phyloP scores from a whole-genome alignment of 1,140 invertebrate species.

The Calephelis nemesis region DNA sequence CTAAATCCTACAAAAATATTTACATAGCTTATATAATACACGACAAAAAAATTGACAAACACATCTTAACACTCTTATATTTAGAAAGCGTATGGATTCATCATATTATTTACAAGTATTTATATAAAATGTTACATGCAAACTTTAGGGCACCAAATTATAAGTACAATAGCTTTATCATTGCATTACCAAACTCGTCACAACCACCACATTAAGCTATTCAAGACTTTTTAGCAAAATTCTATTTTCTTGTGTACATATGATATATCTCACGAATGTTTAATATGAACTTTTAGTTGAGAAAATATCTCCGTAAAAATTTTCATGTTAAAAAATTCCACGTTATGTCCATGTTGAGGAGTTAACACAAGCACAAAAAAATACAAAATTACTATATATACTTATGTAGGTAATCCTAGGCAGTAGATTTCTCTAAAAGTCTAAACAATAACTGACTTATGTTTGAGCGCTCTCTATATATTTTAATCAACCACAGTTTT shows the following conservation, averaged over 20 bases:
- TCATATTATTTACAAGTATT: conserved; percentile 67
- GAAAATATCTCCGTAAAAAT: background rate
- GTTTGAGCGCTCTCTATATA: no score
- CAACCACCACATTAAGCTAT: conserved; percentile 27
- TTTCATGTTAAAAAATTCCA: no score
- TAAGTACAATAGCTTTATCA: conserved; percentile 54
- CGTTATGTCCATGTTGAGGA: no score
- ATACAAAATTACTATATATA: no score
- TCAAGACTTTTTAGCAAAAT: background rate
- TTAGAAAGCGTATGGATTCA: conserved; percentile 78
- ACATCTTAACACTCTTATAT: conserved; percentile 71
- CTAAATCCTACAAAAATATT: conserved; percentile 54
- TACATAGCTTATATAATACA: conserved; percentile 65
- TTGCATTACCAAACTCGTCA: conserved; percentile 23
- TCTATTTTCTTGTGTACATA: background rate
- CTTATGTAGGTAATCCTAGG: no score
- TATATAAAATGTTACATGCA: conserved; percentile 59
- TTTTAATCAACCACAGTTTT: no score
- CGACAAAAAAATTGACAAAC: conserved; percentile 74
- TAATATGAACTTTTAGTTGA: background rate
- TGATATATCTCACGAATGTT: background rate
- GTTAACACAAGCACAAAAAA: no score
- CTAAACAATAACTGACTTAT: no score
- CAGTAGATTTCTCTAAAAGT: no score
- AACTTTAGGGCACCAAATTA: conserved; percentile 62